Evolutionary conservation across 1,140 invertebrate species (phyloP), one percentile per base, ranked within the genome.

Genomic region (Rhagoletis pomonella): DNA sequence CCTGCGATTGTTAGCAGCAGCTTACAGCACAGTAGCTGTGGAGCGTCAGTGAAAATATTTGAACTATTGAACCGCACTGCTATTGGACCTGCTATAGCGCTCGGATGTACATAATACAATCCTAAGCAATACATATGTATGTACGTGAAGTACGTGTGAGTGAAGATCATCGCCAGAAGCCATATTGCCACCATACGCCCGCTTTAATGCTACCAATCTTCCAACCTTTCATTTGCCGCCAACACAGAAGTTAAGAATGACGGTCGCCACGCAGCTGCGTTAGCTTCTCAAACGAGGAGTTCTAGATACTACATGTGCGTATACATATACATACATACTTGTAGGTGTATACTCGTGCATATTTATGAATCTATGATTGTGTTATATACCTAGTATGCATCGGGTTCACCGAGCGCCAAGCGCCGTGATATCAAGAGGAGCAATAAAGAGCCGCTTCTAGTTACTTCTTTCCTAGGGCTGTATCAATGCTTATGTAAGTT

Each of bases 181-280:
- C 17, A 58, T 81, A 81, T 50, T n/a, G 73, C 50, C 50, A 81
- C 6, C 44, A 55, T 14, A 4, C 44, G 17, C 50, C 17, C 44
- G 6, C 50, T 55, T 81, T 55, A 10, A 19, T 29, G 73, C 73
- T 81, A 81, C 73, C 73, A 47, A 47, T 44, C 4, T n/a, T n/a
- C 19, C 50, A 55, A 55, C 73, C 73, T 81, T 81, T 81, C 50
- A 55, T 81, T 81, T 12, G 73, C 73, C 73, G 73, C 73, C 73
- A 81, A 58, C 47, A n/a, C 47, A 44, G 29, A 81, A 55, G n/a
- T 29, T 3, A 44, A 5, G 19, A 55, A 50, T 44, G 12, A 14
- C 9, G 47, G 65, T 10, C 9, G 50, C 50, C 50, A 9, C 50
- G 50, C 9, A 55, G 9, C 5, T n/a, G n/a, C n/a, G n/a, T n/a